A percentile compares a stretch with the other conserved stretches of the same genome.
These are phyloP conservation scores for Symphodus melops DNA, from an alignment of 2,113 vertebrate species.

Conservation along the genomic window DNA sequence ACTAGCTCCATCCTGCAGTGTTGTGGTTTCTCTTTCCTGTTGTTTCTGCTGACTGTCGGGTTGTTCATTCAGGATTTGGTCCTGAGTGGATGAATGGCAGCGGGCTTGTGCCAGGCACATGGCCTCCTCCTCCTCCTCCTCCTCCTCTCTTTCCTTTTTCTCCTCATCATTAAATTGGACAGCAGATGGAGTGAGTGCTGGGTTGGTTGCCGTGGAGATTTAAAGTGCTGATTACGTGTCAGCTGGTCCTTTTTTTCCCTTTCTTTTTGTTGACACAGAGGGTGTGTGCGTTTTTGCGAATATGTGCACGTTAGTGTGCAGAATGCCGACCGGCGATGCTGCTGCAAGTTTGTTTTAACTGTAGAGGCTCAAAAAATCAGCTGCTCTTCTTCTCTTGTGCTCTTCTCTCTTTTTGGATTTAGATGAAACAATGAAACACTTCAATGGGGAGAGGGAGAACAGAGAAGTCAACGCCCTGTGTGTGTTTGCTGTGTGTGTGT, in stretches of 20 bases:
- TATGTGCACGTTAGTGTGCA: not conserved
- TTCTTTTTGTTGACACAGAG: not conserved
- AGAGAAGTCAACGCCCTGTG: not conserved
- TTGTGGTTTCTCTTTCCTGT: not conserved
- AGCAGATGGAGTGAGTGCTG: constrained; percentile 78
- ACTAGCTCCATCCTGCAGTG: not conserved
- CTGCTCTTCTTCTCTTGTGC: not conserved
- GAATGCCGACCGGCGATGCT: not conserved
- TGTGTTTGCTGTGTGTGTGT: constrained; percentile 22
- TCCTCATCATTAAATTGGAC: constrained; percentile 69
- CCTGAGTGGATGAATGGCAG: constrained; percentile 70
- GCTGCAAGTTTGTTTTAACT: not conserved
- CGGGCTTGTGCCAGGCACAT: constrained; percentile 76
- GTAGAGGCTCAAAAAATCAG: no score
- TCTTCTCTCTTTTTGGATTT: not conserved
- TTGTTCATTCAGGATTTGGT: constrained; percentile 50
- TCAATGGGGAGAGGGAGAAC: not conserved
- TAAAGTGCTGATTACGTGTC: constrained; percentile 62
- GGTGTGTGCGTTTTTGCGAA: constrained; percentile 1
- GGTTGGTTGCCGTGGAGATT: constrained; percentile 74
- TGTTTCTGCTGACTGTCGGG: constrained; percentile 41
- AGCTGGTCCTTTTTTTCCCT: constrained; percentile 39
- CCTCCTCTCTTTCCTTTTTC: constrained; percentile 30
- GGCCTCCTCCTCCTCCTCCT: constrained; percentile 50
- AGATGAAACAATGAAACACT: not conserved